Evolutionary conservation across 2,113 vertebrate species (phyloP), one percentile per base, ranked within the genome.

Genomic region (Catharus bicknelli): DNA sequence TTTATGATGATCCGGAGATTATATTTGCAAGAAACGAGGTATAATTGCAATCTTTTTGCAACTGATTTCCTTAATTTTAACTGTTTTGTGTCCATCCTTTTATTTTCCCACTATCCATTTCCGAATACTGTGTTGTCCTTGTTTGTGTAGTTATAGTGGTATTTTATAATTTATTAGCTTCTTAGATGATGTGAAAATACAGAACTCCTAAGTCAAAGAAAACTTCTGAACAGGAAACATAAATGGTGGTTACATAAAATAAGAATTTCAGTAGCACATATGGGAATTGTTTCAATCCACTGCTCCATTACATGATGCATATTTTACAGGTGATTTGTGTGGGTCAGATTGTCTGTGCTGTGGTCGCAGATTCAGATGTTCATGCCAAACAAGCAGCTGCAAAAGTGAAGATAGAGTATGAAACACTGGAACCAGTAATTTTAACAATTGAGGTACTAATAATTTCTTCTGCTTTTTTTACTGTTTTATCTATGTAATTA

Each of bases 301-400:
- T 45, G 3, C 57, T 62, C 30, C 40, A 2, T 54, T 25, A 51
- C 3, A 4, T 47, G 54, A 11, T 90, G 16, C 77, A 23, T 82
- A 42, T 90, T 89, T 90, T 55, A 13, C 85, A 98, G 98, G 98
- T 98, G 25, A 93, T 95, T 53, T 98, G 98, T 4, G 97, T 98
- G 79, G 98, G 98, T 68, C 97, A 98, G 83, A 76, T 98, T 70
- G 80, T 98, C 86, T 98, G 97, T 84, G 98, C 97, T 58, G 97
- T 98, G 74, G 94, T 93, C 15, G 98, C 98, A 5, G 96, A 98
- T 85, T 97, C 97, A 38, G 91, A 95, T 3, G 48, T 88, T 29
- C 97, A 97, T 76, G 98, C 97, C 26, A 98, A 96, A 79, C 80
- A 76, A 59, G 98, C 97, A 47, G 86, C 80, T 72, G 95, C 89